phyloP scores from a whole-genome alignment of 2,888 invertebrate species.

The Ditula angustiorana region DNA sequence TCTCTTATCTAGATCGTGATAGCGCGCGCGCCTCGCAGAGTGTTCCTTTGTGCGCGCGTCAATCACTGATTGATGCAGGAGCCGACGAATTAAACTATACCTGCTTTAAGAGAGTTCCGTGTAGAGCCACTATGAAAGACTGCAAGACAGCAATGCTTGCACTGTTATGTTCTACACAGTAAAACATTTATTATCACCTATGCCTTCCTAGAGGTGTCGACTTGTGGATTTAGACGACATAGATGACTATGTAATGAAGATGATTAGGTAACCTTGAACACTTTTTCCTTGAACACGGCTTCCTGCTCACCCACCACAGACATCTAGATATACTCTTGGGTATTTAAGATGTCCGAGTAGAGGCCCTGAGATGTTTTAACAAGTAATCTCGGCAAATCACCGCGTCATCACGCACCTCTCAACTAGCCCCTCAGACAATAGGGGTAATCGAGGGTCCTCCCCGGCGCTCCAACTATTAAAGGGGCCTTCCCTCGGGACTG shows the following conservation, averaged over 20 bases:
- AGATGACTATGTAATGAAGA: too few relatives aligned
- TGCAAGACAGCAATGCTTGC: too few relatives aligned
- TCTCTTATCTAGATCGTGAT: constrained; percentile 30
- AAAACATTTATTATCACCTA: too few relatives aligned
- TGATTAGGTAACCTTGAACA: too few relatives aligned
- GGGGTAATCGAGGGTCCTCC: constrained; percentile 28
- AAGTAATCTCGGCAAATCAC: constrained; percentile 14
- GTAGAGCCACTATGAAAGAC: not conserved
- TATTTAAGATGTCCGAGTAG: too few relatives aligned
- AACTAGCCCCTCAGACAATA: constrained; percentile 29
- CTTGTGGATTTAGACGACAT: too few relatives aligned
- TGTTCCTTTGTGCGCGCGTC: constrained; percentile 42
- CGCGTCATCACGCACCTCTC: constrained; percentile 17
- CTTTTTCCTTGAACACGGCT: too few relatives aligned
- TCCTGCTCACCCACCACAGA: too few relatives aligned
- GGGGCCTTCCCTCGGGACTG: constrained; percentile 31
- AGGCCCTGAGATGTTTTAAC: too few relatives aligned
- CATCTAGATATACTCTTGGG: too few relatives aligned
- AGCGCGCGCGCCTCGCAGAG: constrained; percentile 34
- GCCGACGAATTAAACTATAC: not conserved
- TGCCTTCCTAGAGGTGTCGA: too few relatives aligned
- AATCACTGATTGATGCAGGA: constrained; percentile 41
- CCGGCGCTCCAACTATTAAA: constrained; percentile 36
- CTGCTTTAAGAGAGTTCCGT: not conserved
- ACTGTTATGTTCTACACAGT: too few relatives aligned